phyloP scores from a whole-genome alignment of 2,113 vertebrate genomes.

The Chamaea fasciata region DNA sequence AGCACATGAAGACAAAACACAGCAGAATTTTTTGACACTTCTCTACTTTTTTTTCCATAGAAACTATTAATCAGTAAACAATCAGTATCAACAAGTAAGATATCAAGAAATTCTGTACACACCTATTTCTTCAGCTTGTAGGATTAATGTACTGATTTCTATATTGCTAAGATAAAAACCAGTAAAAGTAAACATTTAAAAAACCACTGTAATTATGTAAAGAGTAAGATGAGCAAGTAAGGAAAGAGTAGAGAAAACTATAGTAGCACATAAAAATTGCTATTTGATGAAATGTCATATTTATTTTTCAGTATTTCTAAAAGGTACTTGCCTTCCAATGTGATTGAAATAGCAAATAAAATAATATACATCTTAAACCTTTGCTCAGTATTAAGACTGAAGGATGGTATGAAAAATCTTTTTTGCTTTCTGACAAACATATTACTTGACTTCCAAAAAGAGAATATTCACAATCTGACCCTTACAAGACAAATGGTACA shows the following conservation, averaged over 20 bases:
- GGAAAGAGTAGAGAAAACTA: background rate
- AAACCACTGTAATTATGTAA: background rate
- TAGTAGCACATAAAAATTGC: background rate
- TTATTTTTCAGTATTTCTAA: background rate
- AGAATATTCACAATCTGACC: background rate
- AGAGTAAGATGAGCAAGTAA: background rate
- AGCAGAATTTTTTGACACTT: background rate
- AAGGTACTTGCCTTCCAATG: background rate
- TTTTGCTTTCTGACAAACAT: background rate
- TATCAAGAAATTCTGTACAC: background rate
- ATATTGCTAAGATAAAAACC: background rate
- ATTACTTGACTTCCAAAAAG: background rate
- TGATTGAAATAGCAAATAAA: background rate
- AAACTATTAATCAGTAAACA: background rate
- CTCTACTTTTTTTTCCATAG: background rate
- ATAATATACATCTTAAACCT: background rate
- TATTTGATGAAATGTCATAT: background rate
- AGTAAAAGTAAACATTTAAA: background rate
- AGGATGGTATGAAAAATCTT: background rate
- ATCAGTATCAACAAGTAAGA: background rate
- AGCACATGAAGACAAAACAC: background rate
- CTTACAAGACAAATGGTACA: background rate
- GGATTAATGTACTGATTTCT: background rate
- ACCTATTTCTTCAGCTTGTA: background rate
- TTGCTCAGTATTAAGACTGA: background rate